Base-by-base conservation (phyloP, 1,140 invertebrate species). In the Caenorhabditis tropicalis region DNA sequence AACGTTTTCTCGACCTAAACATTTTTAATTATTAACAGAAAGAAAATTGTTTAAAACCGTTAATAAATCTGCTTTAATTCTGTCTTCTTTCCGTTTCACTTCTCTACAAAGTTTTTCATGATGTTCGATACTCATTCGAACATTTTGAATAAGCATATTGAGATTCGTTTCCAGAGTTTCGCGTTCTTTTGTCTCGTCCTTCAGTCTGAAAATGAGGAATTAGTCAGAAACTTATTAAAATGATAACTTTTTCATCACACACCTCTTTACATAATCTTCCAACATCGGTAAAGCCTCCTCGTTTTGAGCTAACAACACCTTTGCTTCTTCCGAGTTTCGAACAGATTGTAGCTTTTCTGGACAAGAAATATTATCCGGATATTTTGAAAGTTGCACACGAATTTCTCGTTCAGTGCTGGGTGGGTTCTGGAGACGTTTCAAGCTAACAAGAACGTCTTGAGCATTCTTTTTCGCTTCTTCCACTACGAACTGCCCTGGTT, bases 321-420 rank as follows among this genome's bases (percentile, higher is more conserved):
- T 36, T 12, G 86, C 86, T 74, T 88, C 82, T 31, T 86, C 53
- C 19, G 48, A 56, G 31, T 79, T 81, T 53, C 84, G 85, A 53
- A 89, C 51, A 16, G 88, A 36, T 43, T 74, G 51, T 3, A 89
- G 85, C 27, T 74, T 81, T 19, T 74, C 51, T 12, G 88, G 88
- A 46, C 89, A 89, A 27, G 87, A 88, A n/a, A 89, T 85, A 39
- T 51, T 60, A 39, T 89, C 88, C 2, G 88, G 88, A 74, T 86
- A 89, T 24, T 82, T 70, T 27, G 82, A 83, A 6, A 81, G 19
- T 16, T 81, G 29, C 2, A 31, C 4, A 19, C 82, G 39, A 19
- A 65, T 84, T 31, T 79, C 74, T 27, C 70, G 46, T 27, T 84
- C 83, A 6, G 60, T 65, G 33, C 83, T 84, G 6, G 83, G 70